A percentile compares a stretch with the other conserved stretches of the same genome.
These are phyloP conservation scores for Dioctria rufipes DNA, from an alignment of 2,888 invertebrate genomes.

Conservation along the genomic window DNA sequence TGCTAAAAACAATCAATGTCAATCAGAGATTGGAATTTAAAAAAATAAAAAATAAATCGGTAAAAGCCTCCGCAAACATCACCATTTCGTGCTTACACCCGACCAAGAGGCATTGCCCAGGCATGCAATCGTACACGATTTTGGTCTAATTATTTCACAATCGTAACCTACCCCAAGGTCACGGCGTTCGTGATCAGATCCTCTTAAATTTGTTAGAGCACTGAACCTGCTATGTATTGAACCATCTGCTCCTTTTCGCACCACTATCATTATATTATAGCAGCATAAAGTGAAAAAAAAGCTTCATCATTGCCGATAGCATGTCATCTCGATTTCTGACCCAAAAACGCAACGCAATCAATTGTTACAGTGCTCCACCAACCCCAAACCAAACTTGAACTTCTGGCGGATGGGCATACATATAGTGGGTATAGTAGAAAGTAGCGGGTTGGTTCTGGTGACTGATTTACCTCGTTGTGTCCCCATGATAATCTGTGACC, in stretches of 20 bases:
- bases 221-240: constrained; percentile 45
- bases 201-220: constrained; percentile 28
- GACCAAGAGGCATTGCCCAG: constrained; percentile 8
- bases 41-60: too few relatives aligned
- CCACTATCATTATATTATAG: constrained; percentile 26
- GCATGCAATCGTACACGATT: constrained; percentile 45
- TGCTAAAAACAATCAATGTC: too few relatives aligned
- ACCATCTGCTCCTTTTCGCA: constrained; percentile 28
- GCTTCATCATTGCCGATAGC: constrained; percentile 53
- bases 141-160: constrained; percentile 43
- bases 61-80: background rate
- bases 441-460: constrained; percentile 2
- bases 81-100: background rate
- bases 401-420: too few relatives aligned
- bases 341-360: constrained; percentile 55
- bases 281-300: constrained; percentile 17
- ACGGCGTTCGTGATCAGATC: constrained; percentile 43
- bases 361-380: constrained; percentile 31
- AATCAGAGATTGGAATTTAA: too few relatives aligned
- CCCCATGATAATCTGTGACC: constrained; percentile 44
- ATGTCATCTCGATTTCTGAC: constrained; percentile 56
- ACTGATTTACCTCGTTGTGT: constrained; percentile 49
- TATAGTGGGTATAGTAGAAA: too few relatives aligned
- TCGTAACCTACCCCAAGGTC: constrained; percentile 53
- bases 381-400: background rate